Evolutionary conservation across 2,113 vertebrate genomes (phyloP), one percentile per base, ranked within the genome.

Genomic region (Strigops habroptila): DNA sequence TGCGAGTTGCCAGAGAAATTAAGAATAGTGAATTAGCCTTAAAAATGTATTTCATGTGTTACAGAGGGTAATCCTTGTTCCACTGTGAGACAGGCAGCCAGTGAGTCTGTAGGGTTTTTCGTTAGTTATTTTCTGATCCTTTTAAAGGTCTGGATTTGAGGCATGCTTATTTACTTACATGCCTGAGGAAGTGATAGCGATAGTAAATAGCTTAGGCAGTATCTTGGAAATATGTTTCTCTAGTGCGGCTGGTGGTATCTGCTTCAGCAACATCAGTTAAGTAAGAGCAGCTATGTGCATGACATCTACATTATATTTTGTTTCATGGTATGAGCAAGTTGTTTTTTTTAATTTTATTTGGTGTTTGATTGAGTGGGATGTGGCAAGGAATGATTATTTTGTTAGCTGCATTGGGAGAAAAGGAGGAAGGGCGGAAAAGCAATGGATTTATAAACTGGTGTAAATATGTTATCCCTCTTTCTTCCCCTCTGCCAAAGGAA

Each of bases 401-500:
- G 51, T 81, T 75, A 79, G 57, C 65, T 82, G 41, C 33, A 12
- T 22, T 41, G 33, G 14, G 28, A 70, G 39, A 52, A 85, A 86
- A 88, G 28, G 68, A 69, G 24, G 16, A 37, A 83, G 46, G 67
- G 57, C 23, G 48, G 28, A 76, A 76, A 80, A 86, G 18, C 35
- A 86, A 33, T 80, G 37, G 59, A 17, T 81, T 95, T 81, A 64
- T 33, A 80, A 90, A 62, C 18, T 24, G 60, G 14, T 31, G 28
- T 55, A 71, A 59, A 51, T 78, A 90, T 91, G 86, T 93, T 67
- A 71, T 74, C 18, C 33, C 57, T 14, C 33, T 35, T 59, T 59
- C 15, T n/a, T 43, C 18, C 23, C 7, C 14, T 35, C 2, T 0
- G 0, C 22, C 25, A 14, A 83, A 52, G 18, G n/a, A 65, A 75